Percentiles rank a stretch among this genome's conserved stretches.
These are phyloP conservation scores for Orchestes rusci DNA, from an alignment of 2,888 invertebrate species.

Conservation along the genomic window DNA sequence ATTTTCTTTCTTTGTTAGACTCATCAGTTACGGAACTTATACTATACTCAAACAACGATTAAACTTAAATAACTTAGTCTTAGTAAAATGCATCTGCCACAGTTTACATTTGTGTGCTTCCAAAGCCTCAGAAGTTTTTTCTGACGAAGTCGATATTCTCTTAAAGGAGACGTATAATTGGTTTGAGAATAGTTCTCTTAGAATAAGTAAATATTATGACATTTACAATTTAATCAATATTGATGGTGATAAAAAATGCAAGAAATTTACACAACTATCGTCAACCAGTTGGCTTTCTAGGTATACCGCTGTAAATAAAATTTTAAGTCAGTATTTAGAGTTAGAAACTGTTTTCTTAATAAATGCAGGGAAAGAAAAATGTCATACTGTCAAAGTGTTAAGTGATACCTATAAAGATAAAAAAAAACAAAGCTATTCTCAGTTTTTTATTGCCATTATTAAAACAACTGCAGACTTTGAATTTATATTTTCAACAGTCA, in stretches of 20 bases:
- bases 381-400: constrained; percentile 14
- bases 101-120: constrained; percentile 1
- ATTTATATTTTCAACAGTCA: constrained; percentile 15
- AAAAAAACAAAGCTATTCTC: constrained; percentile 7
- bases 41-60: constrained; percentile 2
- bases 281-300: not conserved
- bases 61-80: not conserved
- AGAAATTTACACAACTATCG: not conserved
- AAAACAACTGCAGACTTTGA: constrained; percentile 12
- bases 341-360: constrained; percentile 11
- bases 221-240: constrained; percentile 4
- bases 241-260: constrained; percentile 1
- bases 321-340: constrained; percentile 28
- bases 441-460: constrained; percentile 10
- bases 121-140: constrained; percentile 7
- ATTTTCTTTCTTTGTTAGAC: too few relatives aligned
- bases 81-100: constrained; percentile 8
- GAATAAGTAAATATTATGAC: not conserved
- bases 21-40: too few relatives aligned
- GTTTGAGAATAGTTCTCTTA: constrained; percentile 6
- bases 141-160: constrained; percentile 4
- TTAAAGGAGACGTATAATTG: constrained; percentile 6
- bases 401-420: constrained; percentile 10
- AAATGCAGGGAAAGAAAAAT: constrained; percentile 8
- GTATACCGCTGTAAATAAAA: constrained; percentile 22